A percentile compares a stretch with the other conserved stretches of the same genome.
Conservation (phyloP, 2,113 vertebrate species). For the Carollia perspicillata region DNA sequence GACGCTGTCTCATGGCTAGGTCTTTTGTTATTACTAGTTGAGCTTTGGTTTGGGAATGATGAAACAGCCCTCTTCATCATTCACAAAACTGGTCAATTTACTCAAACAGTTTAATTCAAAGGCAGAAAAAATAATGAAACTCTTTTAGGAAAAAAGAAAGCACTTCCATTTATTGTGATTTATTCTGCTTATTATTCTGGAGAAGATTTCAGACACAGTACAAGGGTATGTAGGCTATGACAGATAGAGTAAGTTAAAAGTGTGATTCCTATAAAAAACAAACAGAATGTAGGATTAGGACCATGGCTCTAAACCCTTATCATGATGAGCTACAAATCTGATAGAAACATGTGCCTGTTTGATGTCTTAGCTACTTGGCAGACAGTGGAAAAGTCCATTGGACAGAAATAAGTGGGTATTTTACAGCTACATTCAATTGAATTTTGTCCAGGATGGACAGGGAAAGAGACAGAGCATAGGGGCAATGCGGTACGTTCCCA, state of each 20-base stretch:
- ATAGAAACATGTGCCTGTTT: neutral
- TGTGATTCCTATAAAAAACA: neutral
- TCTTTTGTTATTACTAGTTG: neutral
- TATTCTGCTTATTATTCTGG: neutral
- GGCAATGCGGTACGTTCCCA: accelerated
- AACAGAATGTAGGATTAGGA: neutral
- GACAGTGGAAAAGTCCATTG: neutral
- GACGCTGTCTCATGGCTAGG: neutral
- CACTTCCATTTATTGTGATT: neutral
- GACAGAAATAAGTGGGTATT: neutral
- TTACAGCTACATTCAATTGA: neutral
- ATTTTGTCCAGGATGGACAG: neutral
- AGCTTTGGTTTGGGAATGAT: neutral
- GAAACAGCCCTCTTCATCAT: neutral
- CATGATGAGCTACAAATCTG: neutral
- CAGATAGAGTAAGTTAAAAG: neutral
- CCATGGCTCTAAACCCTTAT: neutral
- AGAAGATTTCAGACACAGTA: neutral
- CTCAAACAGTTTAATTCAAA: conserved; percentile 19
- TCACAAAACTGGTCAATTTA: neutral
- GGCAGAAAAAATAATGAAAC: neutral
- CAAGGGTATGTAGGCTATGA: neutral
- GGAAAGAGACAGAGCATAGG: accelerated
- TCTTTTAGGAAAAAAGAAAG: neutral
- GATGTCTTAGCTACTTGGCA: neutral